Evolutionary conservation across 2,113 vertebrate genomes (phyloP).

Genomic region (Thalassarche chlororhynchos): DNA sequence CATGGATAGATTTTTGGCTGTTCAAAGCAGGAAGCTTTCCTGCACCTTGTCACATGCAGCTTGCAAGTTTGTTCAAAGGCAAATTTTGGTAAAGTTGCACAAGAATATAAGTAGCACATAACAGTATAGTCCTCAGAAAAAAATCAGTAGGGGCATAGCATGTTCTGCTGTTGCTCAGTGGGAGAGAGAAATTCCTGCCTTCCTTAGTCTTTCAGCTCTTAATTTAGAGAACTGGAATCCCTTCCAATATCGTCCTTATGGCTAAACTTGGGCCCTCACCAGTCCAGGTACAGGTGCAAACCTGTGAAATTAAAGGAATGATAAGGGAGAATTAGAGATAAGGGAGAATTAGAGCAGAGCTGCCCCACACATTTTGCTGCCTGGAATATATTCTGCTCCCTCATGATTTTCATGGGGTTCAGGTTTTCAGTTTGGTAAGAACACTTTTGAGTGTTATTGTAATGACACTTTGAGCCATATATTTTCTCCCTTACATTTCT

Average conservation of each 20-base stretch:
- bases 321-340: background rate
- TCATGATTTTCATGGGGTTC: background rate
- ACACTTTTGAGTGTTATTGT: background rate
- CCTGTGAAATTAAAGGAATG: background rate
- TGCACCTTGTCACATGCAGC: background rate
- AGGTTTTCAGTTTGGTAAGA: background rate
- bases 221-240: background rate
- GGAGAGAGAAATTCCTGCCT: background rate
- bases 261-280: background rate
- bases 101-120: background rate
- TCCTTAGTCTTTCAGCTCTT: background rate
- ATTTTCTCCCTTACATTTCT: slow-evolving; percentile 18
- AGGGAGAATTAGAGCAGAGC: background rate
- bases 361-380: background rate
- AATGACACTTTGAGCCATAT: background rate
- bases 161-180: background rate
- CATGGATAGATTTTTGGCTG: background rate
- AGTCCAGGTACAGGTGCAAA: background rate
- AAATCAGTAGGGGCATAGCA: accelerated
- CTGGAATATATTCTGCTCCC: background rate
- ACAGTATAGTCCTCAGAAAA: background rate
- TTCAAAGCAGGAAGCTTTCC: background rate
- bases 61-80: background rate
- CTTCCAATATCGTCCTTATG: background rate
- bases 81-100: background rate